These are phyloP conservation scores for Anoplolepis gracilipes DNA, from an alignment of 1,140 invertebrate species.

Conservation along the genomic window DNA sequence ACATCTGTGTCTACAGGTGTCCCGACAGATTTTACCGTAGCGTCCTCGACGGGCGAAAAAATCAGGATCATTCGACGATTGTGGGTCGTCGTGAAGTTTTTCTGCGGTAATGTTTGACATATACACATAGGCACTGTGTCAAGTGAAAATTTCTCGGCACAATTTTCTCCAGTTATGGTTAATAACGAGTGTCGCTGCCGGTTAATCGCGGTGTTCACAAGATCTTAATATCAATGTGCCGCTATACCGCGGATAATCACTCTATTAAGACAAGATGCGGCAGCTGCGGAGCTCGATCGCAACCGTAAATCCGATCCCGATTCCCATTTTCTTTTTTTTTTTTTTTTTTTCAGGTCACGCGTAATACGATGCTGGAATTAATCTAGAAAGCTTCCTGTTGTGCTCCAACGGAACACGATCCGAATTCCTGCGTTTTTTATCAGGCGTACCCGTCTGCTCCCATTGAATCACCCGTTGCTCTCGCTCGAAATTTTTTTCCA, in stretches of 20 bases:
- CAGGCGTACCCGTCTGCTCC: background rate
- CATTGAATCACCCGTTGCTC: background rate
- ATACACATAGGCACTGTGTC: background rate
- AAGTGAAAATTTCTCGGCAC: conserved; percentile 1
- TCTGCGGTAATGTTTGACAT: background rate
- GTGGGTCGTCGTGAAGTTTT: background rate
- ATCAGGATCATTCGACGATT: conserved; percentile 15
- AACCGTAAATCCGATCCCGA: background rate
- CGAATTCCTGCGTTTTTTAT: background rate
- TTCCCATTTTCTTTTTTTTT: background rate
- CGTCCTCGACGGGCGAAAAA: background rate
- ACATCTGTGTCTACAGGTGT: conserved; percentile 37
- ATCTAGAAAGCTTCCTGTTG: conserved; percentile 16
- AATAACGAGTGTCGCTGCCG: conserved; percentile 3
- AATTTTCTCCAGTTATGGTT: conserved; percentile 18
- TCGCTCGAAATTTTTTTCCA: too few relatives aligned
- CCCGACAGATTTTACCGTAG: conserved; percentile 23
- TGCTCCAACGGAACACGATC: background rate
- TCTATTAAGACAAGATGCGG: background rate
- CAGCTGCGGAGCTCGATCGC: background rate
- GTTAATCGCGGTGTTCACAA: background rate
- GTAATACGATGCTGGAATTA: background rate
- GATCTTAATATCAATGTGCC: conserved; percentile 26
- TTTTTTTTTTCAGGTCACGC: too few relatives aligned
- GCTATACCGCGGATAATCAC: background rate